Percentiles rank a stretch among this genome's conserved stretches.
phyloP scores from a whole-genome alignment of 2,797 vertebrate genomes.

The Sebastes wilsoni region DNA sequence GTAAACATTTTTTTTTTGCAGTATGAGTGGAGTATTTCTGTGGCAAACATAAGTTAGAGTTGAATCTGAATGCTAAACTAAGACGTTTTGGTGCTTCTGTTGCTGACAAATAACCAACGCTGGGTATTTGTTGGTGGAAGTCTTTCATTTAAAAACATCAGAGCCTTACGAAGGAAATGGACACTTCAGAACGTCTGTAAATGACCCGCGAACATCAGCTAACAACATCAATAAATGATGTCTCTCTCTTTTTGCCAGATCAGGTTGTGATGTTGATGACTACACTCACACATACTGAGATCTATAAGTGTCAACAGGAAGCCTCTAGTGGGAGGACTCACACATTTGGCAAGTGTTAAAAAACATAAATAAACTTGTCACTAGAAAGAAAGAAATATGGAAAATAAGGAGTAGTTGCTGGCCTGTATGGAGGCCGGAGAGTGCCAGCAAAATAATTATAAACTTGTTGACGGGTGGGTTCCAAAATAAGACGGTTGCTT shows the following conservation, averaged over 20 bases:
- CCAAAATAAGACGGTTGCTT: neutral
- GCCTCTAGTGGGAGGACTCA: neutral
- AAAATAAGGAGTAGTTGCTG: neutral
- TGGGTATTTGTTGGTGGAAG: neutral
- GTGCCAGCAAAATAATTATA: neutral
- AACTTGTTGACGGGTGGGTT: neutral
- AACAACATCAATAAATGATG: conserved; percentile 45
- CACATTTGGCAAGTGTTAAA: neutral
- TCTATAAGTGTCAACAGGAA: conserved; percentile 4
- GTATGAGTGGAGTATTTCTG: too few relatives aligned
- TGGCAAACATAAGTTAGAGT: too few relatives aligned
- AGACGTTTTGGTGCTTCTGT: neutral
- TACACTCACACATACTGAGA: neutral
- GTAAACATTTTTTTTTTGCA: too few relatives aligned
- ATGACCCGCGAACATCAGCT: neutral
- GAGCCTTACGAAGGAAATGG: neutral
- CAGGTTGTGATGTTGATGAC: neutral
- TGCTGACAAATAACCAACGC: neutral
- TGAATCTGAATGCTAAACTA: neutral
- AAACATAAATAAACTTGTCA: neutral
- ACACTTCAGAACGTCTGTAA: neutral
- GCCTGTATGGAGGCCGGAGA: neutral
- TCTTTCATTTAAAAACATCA: neutral
- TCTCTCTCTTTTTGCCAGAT: neutral
- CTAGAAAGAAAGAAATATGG: neutral